Base-by-base conservation (phyloP, 2,797 vertebrate genomes). In the Tapirus indicus region DNA sequence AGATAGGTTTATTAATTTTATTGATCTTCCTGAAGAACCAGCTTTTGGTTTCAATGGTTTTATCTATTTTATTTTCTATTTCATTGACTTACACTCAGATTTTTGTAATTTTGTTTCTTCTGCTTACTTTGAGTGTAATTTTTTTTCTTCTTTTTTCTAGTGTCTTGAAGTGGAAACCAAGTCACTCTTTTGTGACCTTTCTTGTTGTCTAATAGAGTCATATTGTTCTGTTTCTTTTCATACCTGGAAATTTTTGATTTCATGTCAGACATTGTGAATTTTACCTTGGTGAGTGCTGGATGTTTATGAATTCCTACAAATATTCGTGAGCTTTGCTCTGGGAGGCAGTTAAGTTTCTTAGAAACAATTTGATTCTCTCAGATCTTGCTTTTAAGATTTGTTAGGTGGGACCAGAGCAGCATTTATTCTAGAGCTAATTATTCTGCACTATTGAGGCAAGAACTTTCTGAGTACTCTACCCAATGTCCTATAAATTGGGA, bases 31-130 rank as follows among this genome's bases (percentile, higher is more conserved):
- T 58, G 71, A 64, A 56, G 60, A 88, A 64, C 5, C 4, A 84
- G 10, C 2, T 79, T 92, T 94, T 78, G 38, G 21, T 54, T 93
- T 77, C 7, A 44, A 60, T 74, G 13, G 52, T 58, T 89, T 78
- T 92, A 27, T 85, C 56, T 74, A 25, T 62, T 88, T 9, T 84
- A 32, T 41, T 89, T 89, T 89, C 56, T 38, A 85, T 71, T 93
- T 78, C 62, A 47, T 38, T 88, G 62, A 62, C 29, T 85, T 82
- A 32, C 16, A 66, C 7, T 66, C 1, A 69, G 21, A 60, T 27
- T 14, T 92, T 88, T 41, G 79, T 64, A 69, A 79, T 79, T 66
- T 60, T 49, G 62, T 86, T 68, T 90, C 62, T 91, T 25, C 32
- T 72, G 23, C 14, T 79, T 89, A 52, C 16, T 52, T 92, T 52